A percentile compares a stretch with the other conserved stretches of the same genome.
Conservation (phyloP, 2,888 invertebrate genomes). For the Ashinkailepas kermadecensis region DNA sequence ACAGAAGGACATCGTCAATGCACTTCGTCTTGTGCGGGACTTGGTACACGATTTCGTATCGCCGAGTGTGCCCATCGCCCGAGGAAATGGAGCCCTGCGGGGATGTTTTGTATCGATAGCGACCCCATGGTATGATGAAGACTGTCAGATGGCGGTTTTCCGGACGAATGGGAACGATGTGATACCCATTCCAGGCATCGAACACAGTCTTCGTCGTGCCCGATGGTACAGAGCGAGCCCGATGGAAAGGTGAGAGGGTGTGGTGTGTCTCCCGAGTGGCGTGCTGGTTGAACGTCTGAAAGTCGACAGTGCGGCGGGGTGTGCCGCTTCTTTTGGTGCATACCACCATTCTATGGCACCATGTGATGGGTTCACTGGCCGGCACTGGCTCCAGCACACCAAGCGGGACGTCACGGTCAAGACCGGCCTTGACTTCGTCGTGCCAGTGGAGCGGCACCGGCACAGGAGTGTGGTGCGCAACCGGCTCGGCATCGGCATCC, state of each 20-base stretch:
- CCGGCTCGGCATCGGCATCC: no score
- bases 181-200: conserved; percentile 27
- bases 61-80: conserved; percentile 22
- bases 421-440: no score
- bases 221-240: conserved; percentile 4
- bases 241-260: conserved; percentile 25
- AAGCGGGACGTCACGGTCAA: no score
- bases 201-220: conserved; percentile 20
- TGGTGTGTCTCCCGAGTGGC: conserved; percentile 23
- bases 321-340: conserved; percentile 25
- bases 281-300: conserved; percentile 21
- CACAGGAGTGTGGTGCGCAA: no score
- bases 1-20: conserved; percentile 23
- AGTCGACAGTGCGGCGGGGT: conserved; percentile 24
- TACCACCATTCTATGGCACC: conserved; percentile 27
- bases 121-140: conserved; percentile 27
- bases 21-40: conserved; percentile 9
- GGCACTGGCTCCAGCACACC: no score
- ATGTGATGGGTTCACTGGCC: no score
- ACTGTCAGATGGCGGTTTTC: conserved; percentile 26
- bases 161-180: conserved; percentile 19
- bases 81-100: conserved; percentile 27
- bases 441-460: no score
- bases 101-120: conserved; percentile 24
- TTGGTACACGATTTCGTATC: background rate